Conservation (phyloP, 2,888 invertebrate species). For the Ryuthela nishihirai region DNA sequence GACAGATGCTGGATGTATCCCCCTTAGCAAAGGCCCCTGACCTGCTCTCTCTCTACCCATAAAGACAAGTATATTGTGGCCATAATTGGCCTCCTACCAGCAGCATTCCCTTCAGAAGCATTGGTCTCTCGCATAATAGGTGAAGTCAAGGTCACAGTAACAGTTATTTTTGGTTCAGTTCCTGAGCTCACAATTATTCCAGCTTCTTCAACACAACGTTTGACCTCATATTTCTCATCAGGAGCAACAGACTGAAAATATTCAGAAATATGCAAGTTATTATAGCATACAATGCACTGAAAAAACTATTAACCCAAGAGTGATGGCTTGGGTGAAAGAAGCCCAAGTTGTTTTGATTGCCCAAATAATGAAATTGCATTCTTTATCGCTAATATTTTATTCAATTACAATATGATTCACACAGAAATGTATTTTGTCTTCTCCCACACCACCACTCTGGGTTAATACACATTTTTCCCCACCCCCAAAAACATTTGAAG, state of each 20-base stretch:
- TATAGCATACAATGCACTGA: background rate
- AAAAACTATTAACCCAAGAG: background rate
- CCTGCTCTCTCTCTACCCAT: no score
- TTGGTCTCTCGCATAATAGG: conserved; percentile 70
- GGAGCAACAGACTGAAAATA: conserved; percentile 32
- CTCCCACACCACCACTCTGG: no score
- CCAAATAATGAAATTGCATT: no score
- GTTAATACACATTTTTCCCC: no score
- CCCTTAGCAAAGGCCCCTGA: no score
- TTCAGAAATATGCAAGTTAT: background rate
- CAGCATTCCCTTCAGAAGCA: conserved; percentile 34
- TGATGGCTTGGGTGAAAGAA: background rate
- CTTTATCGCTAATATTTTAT: no score
- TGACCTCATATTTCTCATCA: conserved; percentile 73
- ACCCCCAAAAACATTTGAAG: no score
- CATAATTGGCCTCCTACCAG: conserved; percentile 35
- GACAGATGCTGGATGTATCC: no score
- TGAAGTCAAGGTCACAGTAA: conserved; percentile 86
- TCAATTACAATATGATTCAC: no score
- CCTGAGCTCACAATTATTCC: conserved; percentile 75
- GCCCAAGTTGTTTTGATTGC: no score
- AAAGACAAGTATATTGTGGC: no score
- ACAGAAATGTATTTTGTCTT: no score
- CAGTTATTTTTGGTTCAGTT: conserved; percentile 61
- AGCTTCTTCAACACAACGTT: conserved; percentile 77